Conservation (phyloP, 2,888 invertebrate genomes). For the Gortyna flavago region DNA sequence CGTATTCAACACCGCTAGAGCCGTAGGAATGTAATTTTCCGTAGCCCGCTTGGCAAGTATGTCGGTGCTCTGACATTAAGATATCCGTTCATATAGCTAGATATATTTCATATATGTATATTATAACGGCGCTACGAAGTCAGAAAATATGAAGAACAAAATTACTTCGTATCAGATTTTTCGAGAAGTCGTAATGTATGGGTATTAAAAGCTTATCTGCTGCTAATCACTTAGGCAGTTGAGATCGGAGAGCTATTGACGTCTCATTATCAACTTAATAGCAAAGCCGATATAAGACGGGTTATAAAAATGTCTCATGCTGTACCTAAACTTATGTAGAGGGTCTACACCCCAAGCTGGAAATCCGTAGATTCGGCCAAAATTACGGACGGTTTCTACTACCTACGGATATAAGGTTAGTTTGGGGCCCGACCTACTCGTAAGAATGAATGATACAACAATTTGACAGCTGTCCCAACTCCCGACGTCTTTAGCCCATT, state of each 20-base stretch:
- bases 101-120: neutral
- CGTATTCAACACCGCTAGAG: constrained; percentile 50
- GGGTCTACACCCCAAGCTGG: too few relatives aligned
- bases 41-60: constrained; percentile 43
- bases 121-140: neutral
- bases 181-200: neutral
- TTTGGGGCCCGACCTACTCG: too few relatives aligned
- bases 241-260: neutral
- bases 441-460: too few relatives aligned
- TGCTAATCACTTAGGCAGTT: neutral
- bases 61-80: constrained; percentile 50
- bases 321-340: neutral
- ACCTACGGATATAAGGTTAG: too few relatives aligned
- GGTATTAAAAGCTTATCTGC: neutral
- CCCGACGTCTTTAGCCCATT: too few relatives aligned
- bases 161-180: neutral
- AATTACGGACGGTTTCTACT: too few relatives aligned
- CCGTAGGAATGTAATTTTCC: constrained; percentile 65
- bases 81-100: constrained; percentile 23
- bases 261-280: neutral
- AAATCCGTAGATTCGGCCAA: too few relatives aligned
- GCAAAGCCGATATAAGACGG: neutral
- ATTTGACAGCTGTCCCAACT: too few relatives aligned
- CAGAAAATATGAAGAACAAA: neutral
- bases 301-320: neutral